A percentile compares a stretch with the other conserved stretches of the same genome.
Evolutionary conservation across 2,797 vertebrate species (phyloP).

Genomic region (Urophycis tenuis): DNA sequence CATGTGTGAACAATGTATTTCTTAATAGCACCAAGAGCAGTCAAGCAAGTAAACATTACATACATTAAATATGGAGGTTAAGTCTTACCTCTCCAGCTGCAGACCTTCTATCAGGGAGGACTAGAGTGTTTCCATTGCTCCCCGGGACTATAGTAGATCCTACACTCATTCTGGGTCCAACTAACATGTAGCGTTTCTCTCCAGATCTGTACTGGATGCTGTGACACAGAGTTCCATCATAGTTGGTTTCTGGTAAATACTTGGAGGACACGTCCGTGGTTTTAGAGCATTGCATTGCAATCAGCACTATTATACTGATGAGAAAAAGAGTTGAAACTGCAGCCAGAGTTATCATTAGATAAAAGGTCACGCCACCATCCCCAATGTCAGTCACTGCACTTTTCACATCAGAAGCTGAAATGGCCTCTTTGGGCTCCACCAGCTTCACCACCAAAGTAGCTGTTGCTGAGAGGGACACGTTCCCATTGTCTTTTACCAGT

Average conservation of each 20-base stretch:
- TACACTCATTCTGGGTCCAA: constrained; percentile 58
- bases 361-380: constrained; percentile 30
- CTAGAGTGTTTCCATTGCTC: constrained; percentile 41
- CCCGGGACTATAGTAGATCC: constrained; percentile 40
- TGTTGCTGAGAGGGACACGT: constrained; percentile 50
- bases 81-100: constrained; percentile 19
- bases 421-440: constrained; percentile 46
- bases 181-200: constrained; percentile 56
- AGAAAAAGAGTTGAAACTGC: constrained; percentile 51
- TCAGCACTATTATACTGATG: constrained; percentile 43
- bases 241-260: constrained; percentile 40
- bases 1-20: no score
- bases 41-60: no score
- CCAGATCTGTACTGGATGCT: constrained; percentile 62
- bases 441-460: constrained; percentile 41
- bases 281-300: constrained; percentile 49
- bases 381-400: constrained; percentile 22
- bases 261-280: constrained; percentile 39
- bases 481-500: constrained; percentile 59
- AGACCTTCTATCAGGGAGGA: constrained; percentile 24
- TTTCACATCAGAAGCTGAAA: constrained; percentile 43
- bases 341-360: constrained; percentile 52
- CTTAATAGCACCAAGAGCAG: no score
- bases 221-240: constrained; percentile 44
- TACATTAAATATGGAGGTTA: no score